Evolutionary conservation across 2,888 invertebrate genomes (phyloP), one percentile per base, ranked within the genome.

Genomic region (Trachelus troglodyta): DNA sequence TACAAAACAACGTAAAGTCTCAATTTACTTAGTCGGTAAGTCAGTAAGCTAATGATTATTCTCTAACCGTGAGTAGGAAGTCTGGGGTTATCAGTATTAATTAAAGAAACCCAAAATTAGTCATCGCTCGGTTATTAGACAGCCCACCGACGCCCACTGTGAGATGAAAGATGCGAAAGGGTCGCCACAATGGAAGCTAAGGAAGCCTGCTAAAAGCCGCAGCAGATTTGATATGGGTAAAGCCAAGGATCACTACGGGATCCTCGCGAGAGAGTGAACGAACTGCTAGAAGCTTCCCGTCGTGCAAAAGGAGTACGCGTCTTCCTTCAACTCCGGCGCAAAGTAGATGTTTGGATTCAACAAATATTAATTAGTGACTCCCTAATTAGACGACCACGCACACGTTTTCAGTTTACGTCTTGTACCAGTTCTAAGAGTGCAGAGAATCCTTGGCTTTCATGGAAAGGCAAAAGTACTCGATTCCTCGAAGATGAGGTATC

Each of bases 1-100:
- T 15, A 40, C 15, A 40, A 40, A 6, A 15, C 4, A 40, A 40
- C 15, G 40, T 6, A 15, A 40, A 40, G 40, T 40, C 40, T 40
- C 15, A 40, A 40, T 40, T 15, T 2, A 40, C 15, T 6, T 6
- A 15, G 15, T 40, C 15, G 40, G 15, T 40, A 40, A 40, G 40
- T 15, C 15, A 15, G 40, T 15, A 1, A 15, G 1, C 4, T 15
- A 40, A 40, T 15, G 40, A 40, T 40, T 4, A 40, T 15, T 40
- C 15, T 40, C 6, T 40, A 40, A 40, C 15, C 15, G 6, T 40
- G 40, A 40, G 4, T 15, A 40, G 40, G 40, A 40, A 40, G 40
- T 56, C 37, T 76, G n/a, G 69, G 76, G 79, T 80, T 84, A 80
- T 84, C 81, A 82, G 81, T 84, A 85, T 85, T 83, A 83, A 84